phyloP scores from a whole-genome alignment of 2,888 invertebrate genomes.

The Drosophila ochracea region DNA sequence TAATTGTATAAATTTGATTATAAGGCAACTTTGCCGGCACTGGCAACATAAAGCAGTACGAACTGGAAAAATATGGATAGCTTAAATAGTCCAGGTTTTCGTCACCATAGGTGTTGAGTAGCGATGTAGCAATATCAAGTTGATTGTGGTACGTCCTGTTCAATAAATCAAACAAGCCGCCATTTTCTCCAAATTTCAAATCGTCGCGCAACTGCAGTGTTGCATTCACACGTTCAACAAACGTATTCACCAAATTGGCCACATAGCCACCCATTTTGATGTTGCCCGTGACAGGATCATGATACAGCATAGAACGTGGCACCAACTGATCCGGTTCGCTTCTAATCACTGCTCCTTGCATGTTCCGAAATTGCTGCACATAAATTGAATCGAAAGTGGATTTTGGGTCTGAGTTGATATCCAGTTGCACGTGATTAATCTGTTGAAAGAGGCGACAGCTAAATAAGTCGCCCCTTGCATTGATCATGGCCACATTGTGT shows the following conservation, averaged over 20 bases:
- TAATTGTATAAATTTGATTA: slow-evolving; percentile 40
- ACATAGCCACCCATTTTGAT: background rate
- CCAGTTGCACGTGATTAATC: background rate
- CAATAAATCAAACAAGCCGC: background rate
- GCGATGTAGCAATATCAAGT: slow-evolving; percentile 45
- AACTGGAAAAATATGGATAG: slow-evolving; percentile 52
- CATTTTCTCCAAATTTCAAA: background rate
- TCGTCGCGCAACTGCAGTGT: slow-evolving; percentile 20
- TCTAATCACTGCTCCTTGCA: slow-evolving; percentile 1
- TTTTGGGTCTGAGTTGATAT: background rate
- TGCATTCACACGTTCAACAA: background rate
- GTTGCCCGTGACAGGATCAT: too few relatives aligned
- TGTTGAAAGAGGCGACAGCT: slow-evolving; percentile 3
- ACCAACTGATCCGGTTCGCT: background rate
- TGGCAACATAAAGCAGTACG: slow-evolving; percentile 63
- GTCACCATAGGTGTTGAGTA: background rate
- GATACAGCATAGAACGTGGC: too few relatives aligned
- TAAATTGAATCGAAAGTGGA: background rate
- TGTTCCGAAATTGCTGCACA: slow-evolving; percentile 4
- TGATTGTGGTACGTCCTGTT: background rate
- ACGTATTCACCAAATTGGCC: background rate
- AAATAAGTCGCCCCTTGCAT: background rate
- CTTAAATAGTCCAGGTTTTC: slow-evolving; percentile 28
- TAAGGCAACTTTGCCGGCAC: slow-evolving; percentile 43
- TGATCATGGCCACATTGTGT: slow-evolving; percentile 1